Evolutionary conservation across 1,140 invertebrate species (phyloP), one percentile per base, ranked within the genome.

Genomic region (Stegodyphus mimosarum): DNA sequence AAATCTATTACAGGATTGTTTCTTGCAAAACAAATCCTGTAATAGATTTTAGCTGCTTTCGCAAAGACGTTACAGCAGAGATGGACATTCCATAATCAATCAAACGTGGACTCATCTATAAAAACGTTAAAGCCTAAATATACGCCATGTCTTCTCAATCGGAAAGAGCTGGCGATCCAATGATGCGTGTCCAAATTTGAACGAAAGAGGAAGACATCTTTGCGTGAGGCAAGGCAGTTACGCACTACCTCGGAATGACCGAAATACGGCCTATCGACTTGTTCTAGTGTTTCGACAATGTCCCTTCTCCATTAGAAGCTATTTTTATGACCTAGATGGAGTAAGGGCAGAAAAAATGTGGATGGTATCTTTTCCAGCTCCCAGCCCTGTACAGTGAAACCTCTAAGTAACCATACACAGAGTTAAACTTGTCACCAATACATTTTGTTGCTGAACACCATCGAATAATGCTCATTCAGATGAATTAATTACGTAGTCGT

Each of bases 221-320:
- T 72, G 78, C 78, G 78, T 81, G 78, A 81, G 67, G 48, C 7
- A 71, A 51, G 69, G 78, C 55, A 81, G 78, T 81, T 81, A 81
- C 55, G 69, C 69, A 33, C 33, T 33, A 33, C 55, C 49, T 49
- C 64, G 55, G 51, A 53, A 79, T 66, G 70, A 70, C 50, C 64
- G 77, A 70, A 70, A 79, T n/a, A 79, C 33, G n/a, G 51, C 17
- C 51, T 52, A 79, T 79, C 77, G 67, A 79, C 63, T 53, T 70
- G 77, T 70, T 79, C 77, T 17, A 10, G 53, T 48, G 18, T 49
- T 76, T 76, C 53, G 48, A 55, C 53, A 76, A 49, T n/a, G 18
- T 6, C 55, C 72, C 7, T 17, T 50, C 6, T 7, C 74, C 74
- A 76, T 76, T 76, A 76, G 60, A 55, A 76, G 74, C 66, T 76